Base-by-base conservation (phyloP, 2,797 vertebrate genomes). In the Balearica regulorum region DNA sequence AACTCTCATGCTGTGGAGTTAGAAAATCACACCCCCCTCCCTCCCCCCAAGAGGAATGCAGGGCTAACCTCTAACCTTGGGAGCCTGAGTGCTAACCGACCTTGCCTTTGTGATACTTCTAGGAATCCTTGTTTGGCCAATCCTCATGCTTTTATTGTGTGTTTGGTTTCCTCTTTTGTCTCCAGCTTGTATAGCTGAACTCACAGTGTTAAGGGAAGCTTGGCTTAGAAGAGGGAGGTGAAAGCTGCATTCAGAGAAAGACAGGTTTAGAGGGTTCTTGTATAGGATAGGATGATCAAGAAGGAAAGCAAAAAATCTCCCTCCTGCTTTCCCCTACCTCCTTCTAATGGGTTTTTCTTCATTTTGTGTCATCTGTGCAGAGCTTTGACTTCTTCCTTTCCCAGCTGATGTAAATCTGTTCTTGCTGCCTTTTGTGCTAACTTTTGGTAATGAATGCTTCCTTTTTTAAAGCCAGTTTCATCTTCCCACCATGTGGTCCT, bases 121-220 rank as follows among this genome's bases (percentile, higher is more conserved):
- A 89, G 87, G 93, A 97, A 95, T 89, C 48, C 54, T 91, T 14
- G 1, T 91, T 12, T 87, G 39, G 57, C 43, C 64, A 71, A 8
- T 90, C 39, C 84, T 92, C 39, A 21, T 37, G 60, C 60, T 94
- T 85, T 88, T 73, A 53, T 4, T 82, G 41, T 58, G 69, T 77
- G 46, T 83, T 92, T 75, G 73, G 78, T 94, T 97, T 95, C 87
- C 89, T 94, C 85, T 95, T 94, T 83, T 90, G 71, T 48, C 46
- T 68, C 20, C 57, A 71, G 29, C 41, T 61, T 26, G 44, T 31
- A 20, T 3, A 92, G 53, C 35, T 82, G 53, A 95, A 61, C 46
- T 87, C 61, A 29, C 8, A 64, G 60, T 15, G 13, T 51, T 53
- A 65, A 49, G 49, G 62, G 83, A 90, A 95, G 35, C 66, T 82